Evolutionary conservation across 1,140 invertebrate genomes (phyloP), one percentile per base, ranked within the genome.

Genomic region (Ooceraea biroi): DNA sequence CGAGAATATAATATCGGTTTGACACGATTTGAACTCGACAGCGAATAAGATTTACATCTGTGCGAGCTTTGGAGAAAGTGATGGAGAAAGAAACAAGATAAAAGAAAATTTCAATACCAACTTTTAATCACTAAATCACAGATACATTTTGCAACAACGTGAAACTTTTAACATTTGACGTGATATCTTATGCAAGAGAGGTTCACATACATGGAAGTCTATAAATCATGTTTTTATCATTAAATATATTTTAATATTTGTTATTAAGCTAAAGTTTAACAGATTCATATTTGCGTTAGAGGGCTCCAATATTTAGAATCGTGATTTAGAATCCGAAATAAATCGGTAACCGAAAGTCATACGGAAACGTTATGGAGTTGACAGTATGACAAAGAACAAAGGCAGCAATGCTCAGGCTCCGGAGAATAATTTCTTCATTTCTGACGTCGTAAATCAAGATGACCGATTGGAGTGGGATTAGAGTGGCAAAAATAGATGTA

Each of bases 371-470:
- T 58, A 80, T 44, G 36, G 57, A 77, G 44, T 36, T 77, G 60
- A 66, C 19, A 77, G n/a, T 12, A 46, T 30, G 76, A 76, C n/a
- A 50, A 50, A 63, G 30, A 66, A 71, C 48, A 2, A 66, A 52
- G 7, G 17, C 25, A 27, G n/a, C 65, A 69, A 71, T 58, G 65
- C 8, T 44, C 30, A n/a, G 14, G 27, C 17, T 41, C 14, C 12
- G 27, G 30, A 82, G 78, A 82, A 82, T 82, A 82, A 82, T 82
- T 82, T 63, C 58, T 82, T 82, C 46, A 73, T 73, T 82, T 73
- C 78, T 74, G 30, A 74, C 2, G 19, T 82, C 69, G 58, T 82
- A 73, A 74, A 82, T 82, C 69, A 74, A 82, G 46, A 61, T 80
- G 50, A 80, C 68, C 58, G 71, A 82, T 61, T 82, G 69, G 55